Evolutionary conservation across 2,113 vertebrate genomes (phyloP).

Genomic region (Sinocyclocheilus rhinocerous): DNA sequence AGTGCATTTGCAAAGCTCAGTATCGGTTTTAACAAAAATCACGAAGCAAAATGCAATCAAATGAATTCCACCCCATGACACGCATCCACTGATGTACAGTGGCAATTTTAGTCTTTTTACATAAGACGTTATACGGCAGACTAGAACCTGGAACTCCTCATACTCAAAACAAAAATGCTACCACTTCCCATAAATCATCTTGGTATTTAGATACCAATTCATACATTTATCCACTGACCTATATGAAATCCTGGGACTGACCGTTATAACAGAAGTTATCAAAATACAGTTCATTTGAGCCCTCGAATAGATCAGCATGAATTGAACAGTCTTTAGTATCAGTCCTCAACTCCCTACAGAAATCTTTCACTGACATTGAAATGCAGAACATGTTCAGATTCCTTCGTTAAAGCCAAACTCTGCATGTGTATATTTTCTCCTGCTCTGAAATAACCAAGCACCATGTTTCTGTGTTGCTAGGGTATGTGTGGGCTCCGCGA

Average conservation of each 20-base stretch:
- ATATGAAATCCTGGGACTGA: neutral
- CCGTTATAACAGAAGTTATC: neutral
- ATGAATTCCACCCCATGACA: no score
- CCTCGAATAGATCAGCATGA: neutral
- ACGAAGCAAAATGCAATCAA: no score
- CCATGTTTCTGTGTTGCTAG: conserved; percentile 64
- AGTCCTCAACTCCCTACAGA: neutral
- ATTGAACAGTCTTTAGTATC: neutral
- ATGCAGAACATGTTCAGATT: neutral
- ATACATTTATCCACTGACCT: neutral
- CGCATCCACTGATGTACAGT: no score
- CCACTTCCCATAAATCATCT: neutral
- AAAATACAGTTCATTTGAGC: neutral
- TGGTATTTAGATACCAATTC: neutral
- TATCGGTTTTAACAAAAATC: no score
- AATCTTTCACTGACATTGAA: neutral
- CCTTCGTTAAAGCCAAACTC: conserved; percentile 17
- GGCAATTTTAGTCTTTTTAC: no score
- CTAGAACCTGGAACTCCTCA: neutral
- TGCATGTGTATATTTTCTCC: conserved; percentile 65
- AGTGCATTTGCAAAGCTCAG: no score
- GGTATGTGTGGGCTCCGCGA: conserved; percentile 43
- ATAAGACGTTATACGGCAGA: neutral
- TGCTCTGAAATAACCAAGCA: conserved; percentile 61
- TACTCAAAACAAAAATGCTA: neutral